Conservation (phyloP, 2,113 vertebrate genomes). For the Hippoglossus stenolepis region DNA sequence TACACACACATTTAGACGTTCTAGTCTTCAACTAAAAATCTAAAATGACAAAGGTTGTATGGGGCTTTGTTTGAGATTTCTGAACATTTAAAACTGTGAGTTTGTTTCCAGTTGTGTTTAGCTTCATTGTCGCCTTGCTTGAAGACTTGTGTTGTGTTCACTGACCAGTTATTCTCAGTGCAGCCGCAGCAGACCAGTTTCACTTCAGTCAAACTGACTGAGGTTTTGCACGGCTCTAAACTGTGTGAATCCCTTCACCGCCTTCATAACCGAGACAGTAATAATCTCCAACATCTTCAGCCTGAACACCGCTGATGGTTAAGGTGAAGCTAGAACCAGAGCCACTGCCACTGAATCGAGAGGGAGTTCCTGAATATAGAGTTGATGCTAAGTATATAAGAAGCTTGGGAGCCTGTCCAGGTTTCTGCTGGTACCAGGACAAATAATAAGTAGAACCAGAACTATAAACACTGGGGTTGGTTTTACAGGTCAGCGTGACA, state of each 20-base stretch:
- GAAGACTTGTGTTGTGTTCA: conserved; percentile 40
- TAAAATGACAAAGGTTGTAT: too few relatives aligned
- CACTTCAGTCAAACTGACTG: too few relatives aligned
- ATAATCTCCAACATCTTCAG: conserved; percentile 65
- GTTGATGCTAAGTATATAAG: not conserved
- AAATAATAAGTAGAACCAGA: too few relatives aligned
- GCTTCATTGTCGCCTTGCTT: conserved; percentile 8
- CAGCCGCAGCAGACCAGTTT: too few relatives aligned
- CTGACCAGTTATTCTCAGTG: conserved; percentile 23
- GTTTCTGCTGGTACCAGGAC: conserved; percentile 63
- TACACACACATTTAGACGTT: too few relatives aligned
- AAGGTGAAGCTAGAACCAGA: too few relatives aligned
- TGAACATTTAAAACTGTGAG: too few relatives aligned
- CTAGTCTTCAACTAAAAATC: too few relatives aligned
- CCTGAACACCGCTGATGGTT: conserved; percentile 56
- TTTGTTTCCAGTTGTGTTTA: too few relatives aligned
- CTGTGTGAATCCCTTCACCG: conserved; percentile 51
- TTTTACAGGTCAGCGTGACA: too few relatives aligned
- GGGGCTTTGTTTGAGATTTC: too few relatives aligned
- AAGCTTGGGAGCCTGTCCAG: not conserved
- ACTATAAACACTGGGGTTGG: too few relatives aligned
- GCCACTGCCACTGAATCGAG: conserved; percentile 38
- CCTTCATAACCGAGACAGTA: not conserved
- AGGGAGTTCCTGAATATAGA: conserved; percentile 14
- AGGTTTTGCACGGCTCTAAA: not conserved